A percentile compares a stretch with the other conserved stretches of the same genome.
phyloP scores from a whole-genome alignment of 2,797 vertebrate species.

The Ispidina picta region DNA sequence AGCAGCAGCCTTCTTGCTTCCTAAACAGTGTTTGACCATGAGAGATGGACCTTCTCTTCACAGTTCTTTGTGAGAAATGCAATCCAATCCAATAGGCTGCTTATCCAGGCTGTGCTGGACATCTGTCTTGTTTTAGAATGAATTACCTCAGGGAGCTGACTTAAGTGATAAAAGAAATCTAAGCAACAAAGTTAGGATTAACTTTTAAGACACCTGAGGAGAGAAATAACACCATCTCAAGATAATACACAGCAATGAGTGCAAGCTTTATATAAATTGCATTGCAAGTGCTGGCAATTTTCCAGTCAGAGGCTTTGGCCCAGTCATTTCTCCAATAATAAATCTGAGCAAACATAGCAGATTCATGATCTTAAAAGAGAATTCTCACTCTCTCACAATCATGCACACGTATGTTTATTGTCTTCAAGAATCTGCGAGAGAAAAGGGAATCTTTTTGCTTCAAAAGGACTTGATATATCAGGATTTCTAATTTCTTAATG shows the following conservation, averaged over 20 bases:
- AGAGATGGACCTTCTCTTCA: neutral
- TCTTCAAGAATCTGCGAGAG: neutral
- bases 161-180: neutral
- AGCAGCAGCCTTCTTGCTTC: neutral
- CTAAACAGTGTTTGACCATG: neutral
- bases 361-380: neutral
- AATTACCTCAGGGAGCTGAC: neutral
- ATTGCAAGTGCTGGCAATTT: neutral
- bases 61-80: neutral
- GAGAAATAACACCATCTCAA: neutral
- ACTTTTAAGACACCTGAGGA: conserved; percentile 5
- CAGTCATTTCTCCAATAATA: neutral
- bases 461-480: neutral
- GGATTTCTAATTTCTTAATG: neutral
- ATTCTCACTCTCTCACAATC: neutral
- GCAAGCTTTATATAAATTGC: neutral
- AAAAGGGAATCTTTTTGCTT: neutral
- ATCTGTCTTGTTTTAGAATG: neutral
- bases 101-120: neutral
- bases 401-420: neutral
- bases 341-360: neutral
- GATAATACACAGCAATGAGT: neutral
- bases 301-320: neutral
- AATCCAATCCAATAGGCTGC: neutral
- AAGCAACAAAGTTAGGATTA: neutral